Evolutionary conservation across 2,113 vertebrate genomes (phyloP).

Genomic region (Nothobranchius furzeri): DNA sequence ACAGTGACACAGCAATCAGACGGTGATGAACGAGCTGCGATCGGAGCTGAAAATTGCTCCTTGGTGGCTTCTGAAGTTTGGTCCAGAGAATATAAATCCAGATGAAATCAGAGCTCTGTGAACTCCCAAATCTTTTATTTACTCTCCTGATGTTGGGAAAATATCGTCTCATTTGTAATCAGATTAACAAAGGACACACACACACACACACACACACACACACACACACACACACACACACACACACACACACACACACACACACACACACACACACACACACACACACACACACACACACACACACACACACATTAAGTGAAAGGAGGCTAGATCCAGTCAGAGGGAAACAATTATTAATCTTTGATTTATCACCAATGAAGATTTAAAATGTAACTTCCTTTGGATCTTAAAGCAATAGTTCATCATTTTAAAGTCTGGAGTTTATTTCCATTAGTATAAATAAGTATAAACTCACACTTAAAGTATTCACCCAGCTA

Average conservation of each 20-base stretch:
- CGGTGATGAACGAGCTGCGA: conserved; percentile 76
- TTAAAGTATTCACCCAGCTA: too few relatives aligned
- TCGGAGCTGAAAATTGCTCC: conserved; percentile 76
- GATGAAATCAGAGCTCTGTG: conserved; percentile 68
- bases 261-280: too few relatives aligned
- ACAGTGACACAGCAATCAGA: conserved; percentile 70
- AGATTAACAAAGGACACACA: conserved; percentile 2
- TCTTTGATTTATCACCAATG: too few relatives aligned
- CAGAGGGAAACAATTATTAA: too few relatives aligned
- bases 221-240: conserved; percentile 3
- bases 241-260: too few relatives aligned
- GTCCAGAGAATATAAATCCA: conserved; percentile 69
- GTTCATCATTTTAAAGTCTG: too few relatives aligned
- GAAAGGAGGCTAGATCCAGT: too few relatives aligned
- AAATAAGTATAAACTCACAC: too few relatives aligned
- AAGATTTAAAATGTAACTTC: too few relatives aligned
- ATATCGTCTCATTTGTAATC: conserved; percentile 58
- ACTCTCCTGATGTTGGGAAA: conserved; percentile 56
- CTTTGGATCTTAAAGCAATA: too few relatives aligned
- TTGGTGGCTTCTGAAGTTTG: conserved; percentile 69
- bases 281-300: background rate
- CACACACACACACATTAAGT: conserved; percentile 18
- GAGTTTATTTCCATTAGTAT: too few relatives aligned
- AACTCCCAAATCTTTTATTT: conserved; percentile 57
- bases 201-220: conserved; percentile 20